Evolutionary conservation across 2,888 invertebrate genomes (phyloP), one percentile per base, ranked within the genome.

Genomic region (Meiosimyza decipiens): DNA sequence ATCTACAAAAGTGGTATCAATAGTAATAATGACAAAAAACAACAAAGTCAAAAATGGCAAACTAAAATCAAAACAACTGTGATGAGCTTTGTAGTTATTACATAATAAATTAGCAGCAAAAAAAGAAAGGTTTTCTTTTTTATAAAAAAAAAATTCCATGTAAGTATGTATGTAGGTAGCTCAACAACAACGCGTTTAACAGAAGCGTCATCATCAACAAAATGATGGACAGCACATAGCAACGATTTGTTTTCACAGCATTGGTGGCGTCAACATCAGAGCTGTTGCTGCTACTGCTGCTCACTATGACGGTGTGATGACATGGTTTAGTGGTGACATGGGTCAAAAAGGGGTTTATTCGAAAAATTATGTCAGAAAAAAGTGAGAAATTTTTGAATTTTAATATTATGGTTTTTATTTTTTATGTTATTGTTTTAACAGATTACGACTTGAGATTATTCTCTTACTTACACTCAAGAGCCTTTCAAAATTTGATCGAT

Each of bases 161-260:
- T 28, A 28, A 3, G 28, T 28, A 28, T 4, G 4, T 28, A 57
- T 12, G 6, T 63, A 18, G 9, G 15, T 13, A 40, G 28, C 28
- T 12, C 28, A 59, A 28, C 59, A 59, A 33, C 62, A 62, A n/a
- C 40, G n/a, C 15, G 16, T 16, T 6, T 47, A 62, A 7, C 18
- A 18, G 5, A 2, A 15, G 13, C 57, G 57, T 18, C 57, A 57
- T 33, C 62, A 12, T 16, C 63, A 63, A 63, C 63, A 63, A 47
- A 63, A 63, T 63, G 63, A 63, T 47, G 49, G 13, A 63, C 12
- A 63, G 49, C 49, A n/a, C 49, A 18, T n/a, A n/a, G 9, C 18
- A 18, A 40, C 16, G 49, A 40, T 63, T 63, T 47, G 49, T 47
- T 49, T 63, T 47, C 16, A 12, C 49, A 4, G n/a, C 49, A 47